These are phyloP conservation scores for Apis dorsata DNA, from an alignment of 1,140 invertebrate genomes.

Conservation along the genomic window DNA sequence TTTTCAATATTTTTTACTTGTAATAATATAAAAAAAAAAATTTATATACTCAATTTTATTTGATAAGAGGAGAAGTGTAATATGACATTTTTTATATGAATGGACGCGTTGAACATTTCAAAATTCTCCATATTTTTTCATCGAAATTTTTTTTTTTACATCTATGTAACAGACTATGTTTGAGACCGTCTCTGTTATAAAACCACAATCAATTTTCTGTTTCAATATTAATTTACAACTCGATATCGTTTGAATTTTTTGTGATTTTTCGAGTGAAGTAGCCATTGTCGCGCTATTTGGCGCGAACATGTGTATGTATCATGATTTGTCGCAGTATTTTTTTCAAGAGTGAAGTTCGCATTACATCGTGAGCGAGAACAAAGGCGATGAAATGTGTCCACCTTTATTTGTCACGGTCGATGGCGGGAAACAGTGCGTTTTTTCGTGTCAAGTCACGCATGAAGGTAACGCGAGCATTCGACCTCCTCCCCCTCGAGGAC, in stretches of 20 bases:
- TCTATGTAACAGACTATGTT: too few relatives aligned
- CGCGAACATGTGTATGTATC: background rate
- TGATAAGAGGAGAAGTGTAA: too few relatives aligned
- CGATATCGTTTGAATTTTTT: background rate
- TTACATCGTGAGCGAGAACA: slow-evolving; percentile 11
- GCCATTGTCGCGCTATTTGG: background rate
- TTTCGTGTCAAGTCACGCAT: slow-evolving; percentile 37
- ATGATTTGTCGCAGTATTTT: background rate
- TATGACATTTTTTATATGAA: too few relatives aligned
- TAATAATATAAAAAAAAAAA: too few relatives aligned
- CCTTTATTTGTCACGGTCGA: slow-evolving; percentile 7
- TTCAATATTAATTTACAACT: background rate
- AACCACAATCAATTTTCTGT: background rate
- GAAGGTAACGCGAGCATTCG: slow-evolving; percentile 34
- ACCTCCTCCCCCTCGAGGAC: slow-evolving; percentile 10
- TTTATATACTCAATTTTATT: too few relatives aligned
- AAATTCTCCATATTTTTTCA: too few relatives aligned
- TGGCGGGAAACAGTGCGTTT: slow-evolving; percentile 25
- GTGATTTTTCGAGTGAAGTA: background rate
- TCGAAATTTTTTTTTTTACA: too few relatives aligned
- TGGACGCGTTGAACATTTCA: too few relatives aligned
- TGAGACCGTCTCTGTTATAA: too few relatives aligned
- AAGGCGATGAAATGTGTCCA: slow-evolving; percentile 17
- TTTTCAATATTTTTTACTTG: too few relatives aligned
- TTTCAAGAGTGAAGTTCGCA: background rate